Evolutionary conservation across 2,888 invertebrate species (phyloP), one percentile per base, ranked within the genome.

Genomic region (Leptopterna dolabrata): DNA sequence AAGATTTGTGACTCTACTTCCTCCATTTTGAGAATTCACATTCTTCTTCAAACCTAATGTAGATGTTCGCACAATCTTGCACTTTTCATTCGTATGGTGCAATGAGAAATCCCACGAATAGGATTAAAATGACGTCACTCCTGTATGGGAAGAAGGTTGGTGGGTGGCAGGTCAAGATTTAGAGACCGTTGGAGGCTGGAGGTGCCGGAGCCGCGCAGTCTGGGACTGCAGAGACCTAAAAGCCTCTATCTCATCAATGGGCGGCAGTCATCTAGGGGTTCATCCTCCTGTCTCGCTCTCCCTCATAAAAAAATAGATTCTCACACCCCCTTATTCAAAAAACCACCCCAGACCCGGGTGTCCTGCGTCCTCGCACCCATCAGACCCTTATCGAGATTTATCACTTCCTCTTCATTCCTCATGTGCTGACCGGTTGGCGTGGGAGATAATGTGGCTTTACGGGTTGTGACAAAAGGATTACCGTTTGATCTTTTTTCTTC

Each of bases 301-400:
- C n/a, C 7, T 14, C 11, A 14, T 4, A 19, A 78, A 76, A 78
- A 78, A 78, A 78, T 14, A 19, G 27, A 78, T 78, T 78, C 78
- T 78, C 78, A 78, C 78, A 78, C 78, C 78, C n/a, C 78, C 47
- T 78, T 45, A 24, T 41, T n/a, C 13, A 63, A 63, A 63, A 63
- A 63, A 36, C 9, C 24, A 11, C 27, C 63, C 63, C 43, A 13
- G 45, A 1, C 24, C 24, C 45, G 13, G 19, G 78, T 29, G 43
- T 45, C 78, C 78, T 45, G 14, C 27, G 45, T 45, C 45, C 27
- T 41, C 45, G 63, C 63, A 63, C 45, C 45, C 45, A 78, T 45
- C 63, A 63, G 43, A 45, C 78, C 78, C 45, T 78, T 78, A 78
- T 78, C 78, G 78, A 78, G 78, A 78, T 78, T 78, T 78, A 78